Evolutionary conservation across 2,888 invertebrate genomes (phyloP), one percentile per base, ranked within the genome.

Genomic region (Caenorhabditis plicata): DNA sequence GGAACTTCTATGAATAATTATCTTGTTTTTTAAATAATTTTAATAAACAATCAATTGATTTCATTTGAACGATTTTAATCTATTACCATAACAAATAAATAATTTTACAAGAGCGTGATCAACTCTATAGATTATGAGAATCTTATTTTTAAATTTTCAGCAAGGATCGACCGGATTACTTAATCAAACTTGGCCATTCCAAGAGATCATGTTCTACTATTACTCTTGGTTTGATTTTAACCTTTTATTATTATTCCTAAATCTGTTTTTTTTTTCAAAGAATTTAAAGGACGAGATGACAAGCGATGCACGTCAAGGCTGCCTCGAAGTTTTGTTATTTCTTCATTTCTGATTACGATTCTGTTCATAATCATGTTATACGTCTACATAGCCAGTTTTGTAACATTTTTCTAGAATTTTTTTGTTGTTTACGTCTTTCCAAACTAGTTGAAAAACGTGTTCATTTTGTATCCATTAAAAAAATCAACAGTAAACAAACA

Each of bases 151-250:
- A n/a, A n/a, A 13, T 13, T 54, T 55, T 45, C 39, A 55, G 51
- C 47, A 45, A 38, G 47, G 54, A 61, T 35, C 50, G 54, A 36
- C 61, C 61, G 9, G 54, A 61, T 41, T 61, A 61, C 29, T 52
- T 61, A 32, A 55, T 61, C 40, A 55, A 54, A 19, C 43, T 61
- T 32, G 61, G 61, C 19, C 51, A 36, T 47, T 47, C 51, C 43
- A 40, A 43, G 27, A 50, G 47, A 47, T 44, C 54, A 22, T 54
- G 61, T 42, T 61, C 61, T 13, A 54, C 51, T 29, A 46, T 61
- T 22, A 61, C 48, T 26, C 43, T 61, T n/a, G 61, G 61, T 61
- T 15, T 35, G 46, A 31, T 13, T 51, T 38, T 26, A 5, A 26
- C 32, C 11, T 25, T 39, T 38, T 57, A 31, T 27, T 26, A 26